Percentiles rank a stretch among this genome's conserved stretches.
phyloP scores from a whole-genome alignment of 2,888 invertebrate genomes.

The Parelbella ahira region DNA sequence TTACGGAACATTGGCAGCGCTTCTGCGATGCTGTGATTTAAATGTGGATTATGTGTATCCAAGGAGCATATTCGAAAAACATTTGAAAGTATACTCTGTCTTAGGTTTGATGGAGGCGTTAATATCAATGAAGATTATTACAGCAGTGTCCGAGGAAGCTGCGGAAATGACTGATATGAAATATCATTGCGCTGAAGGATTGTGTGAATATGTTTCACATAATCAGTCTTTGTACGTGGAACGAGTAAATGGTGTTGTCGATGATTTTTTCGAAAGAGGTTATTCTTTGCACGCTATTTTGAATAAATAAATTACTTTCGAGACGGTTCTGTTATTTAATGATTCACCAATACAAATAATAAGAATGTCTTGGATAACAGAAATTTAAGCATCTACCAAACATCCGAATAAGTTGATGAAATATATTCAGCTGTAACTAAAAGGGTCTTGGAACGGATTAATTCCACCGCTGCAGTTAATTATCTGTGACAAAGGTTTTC shows the following conservation, averaged over 20 bases:
- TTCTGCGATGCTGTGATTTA: slow-evolving; percentile 53
- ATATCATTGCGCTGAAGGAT: slow-evolving; percentile 43
- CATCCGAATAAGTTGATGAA: slow-evolving; percentile 7
- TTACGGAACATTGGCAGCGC: slow-evolving; percentile 54
- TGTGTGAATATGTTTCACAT: slow-evolving; percentile 38
- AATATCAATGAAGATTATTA: slow-evolving; percentile 66
- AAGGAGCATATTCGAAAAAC: slow-evolving; percentile 44
- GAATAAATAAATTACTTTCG: slow-evolving; percentile 34
- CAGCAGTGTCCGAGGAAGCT: slow-evolving; percentile 54
- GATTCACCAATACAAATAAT: too few relatives aligned
- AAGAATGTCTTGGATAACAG: too few relatives aligned
- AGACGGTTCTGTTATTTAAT: too few relatives aligned
- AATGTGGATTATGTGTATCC: slow-evolving; percentile 50
- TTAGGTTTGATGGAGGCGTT: slow-evolving; percentile 61
- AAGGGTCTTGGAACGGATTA: slow-evolving; percentile 42
- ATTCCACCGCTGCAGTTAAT: slow-evolving; percentile 59
- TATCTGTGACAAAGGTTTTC: slow-evolving; percentile 61
- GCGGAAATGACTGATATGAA: slow-evolving; percentile 56
- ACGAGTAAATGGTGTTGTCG: slow-evolving; percentile 57
- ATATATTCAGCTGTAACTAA: slow-evolving; percentile 15
- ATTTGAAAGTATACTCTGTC: slow-evolving; percentile 54
- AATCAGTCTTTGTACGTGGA: slow-evolving; percentile 44
- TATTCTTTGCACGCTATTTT: slow-evolving; percentile 47
- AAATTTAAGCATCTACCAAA: too few relatives aligned
- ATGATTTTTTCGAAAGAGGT: slow-evolving; percentile 51